phyloP scores from a whole-genome alignment of 1,140 invertebrate genomes.

The Drosophila mauritiana region DNA sequence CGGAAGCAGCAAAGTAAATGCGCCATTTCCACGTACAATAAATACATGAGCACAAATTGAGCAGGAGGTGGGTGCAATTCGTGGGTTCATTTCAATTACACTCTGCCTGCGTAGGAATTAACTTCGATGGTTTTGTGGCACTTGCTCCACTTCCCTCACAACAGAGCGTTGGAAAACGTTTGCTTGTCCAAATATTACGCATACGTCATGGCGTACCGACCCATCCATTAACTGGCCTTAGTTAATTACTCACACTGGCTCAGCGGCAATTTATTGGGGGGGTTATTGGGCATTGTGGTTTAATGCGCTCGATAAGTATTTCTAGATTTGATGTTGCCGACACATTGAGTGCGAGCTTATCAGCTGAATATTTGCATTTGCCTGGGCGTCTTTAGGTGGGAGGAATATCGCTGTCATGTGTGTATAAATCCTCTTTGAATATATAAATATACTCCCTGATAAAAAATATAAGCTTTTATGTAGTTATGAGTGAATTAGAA shows the following conservation, averaged over 20 bases:
- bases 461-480: not conserved
- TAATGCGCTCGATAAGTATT: constrained; percentile 34
- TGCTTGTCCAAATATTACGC: constrained; percentile 56
- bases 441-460: not conserved
- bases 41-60: constrained; percentile 60
- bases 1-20: constrained; percentile 69
- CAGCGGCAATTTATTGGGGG: constrained; percentile 35
- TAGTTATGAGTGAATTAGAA: not conserved
- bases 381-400: not conserved
- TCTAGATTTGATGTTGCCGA: constrained; percentile 45
- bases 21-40: constrained; percentile 68
- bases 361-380: constrained; percentile 12
- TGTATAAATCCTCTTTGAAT: not conserved
- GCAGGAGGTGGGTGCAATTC: not conserved
- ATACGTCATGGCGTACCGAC: constrained; percentile 48
- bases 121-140: constrained; percentile 15
- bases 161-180: constrained; percentile 38
- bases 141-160: not conserved
- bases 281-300: constrained; percentile 40
- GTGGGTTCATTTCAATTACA: constrained; percentile 10
- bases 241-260: constrained; percentile 36
- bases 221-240: constrained; percentile 66
- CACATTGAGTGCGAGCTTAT: constrained; percentile 16
- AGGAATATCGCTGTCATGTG: not conserved
- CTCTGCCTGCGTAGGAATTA: constrained; percentile 14